Evolutionary conservation across 2,113 vertebrate genomes (phyloP).

Genomic region (Cynocephalus volans): DNA sequence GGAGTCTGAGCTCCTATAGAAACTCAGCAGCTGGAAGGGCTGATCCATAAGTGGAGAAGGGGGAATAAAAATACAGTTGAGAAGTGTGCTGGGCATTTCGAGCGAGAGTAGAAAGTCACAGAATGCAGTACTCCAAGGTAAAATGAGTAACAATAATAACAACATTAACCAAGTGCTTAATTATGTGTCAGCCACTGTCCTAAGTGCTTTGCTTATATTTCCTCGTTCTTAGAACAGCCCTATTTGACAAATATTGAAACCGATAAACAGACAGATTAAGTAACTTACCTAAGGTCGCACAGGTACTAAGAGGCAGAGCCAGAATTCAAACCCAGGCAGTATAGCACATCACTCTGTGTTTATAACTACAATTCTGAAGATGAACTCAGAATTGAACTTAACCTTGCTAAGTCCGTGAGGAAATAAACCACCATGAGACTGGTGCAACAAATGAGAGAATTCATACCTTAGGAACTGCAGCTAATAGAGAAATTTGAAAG

Average conservation of each 20-base stretch:
- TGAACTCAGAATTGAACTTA: constrained; percentile 7
- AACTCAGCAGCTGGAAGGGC: not conserved
- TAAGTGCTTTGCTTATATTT: constrained; percentile 27
- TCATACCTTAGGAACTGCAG: not conserved
- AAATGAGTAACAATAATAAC: constrained; percentile 40
- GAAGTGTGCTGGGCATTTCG: not conserved
- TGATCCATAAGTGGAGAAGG: not conserved
- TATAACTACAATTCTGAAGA: constrained; percentile 37
- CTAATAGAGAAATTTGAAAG: constrained; percentile 45
- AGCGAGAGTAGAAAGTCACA: not conserved
- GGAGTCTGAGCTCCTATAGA: not conserved
- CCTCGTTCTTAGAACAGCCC: constrained; percentile 32
- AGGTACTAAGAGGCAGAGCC: not conserved
- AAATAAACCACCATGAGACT: not conserved
- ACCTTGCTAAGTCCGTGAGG: constrained; percentile 25
- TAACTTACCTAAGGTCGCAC: not conserved
- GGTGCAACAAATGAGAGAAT: not conserved
- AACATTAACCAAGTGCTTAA: constrained; percentile 15
- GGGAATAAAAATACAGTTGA: not conserved
- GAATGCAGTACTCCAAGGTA: not conserved
- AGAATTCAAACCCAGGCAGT: constrained; percentile 38
- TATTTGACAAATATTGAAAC: constrained; percentile 50
- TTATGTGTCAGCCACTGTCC: not conserved
- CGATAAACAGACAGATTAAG: constrained; percentile 21
- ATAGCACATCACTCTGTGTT: not conserved